Evolutionary conservation across 2,113 vertebrate genomes (phyloP).

Genomic region (Colaptes auratus): DNA sequence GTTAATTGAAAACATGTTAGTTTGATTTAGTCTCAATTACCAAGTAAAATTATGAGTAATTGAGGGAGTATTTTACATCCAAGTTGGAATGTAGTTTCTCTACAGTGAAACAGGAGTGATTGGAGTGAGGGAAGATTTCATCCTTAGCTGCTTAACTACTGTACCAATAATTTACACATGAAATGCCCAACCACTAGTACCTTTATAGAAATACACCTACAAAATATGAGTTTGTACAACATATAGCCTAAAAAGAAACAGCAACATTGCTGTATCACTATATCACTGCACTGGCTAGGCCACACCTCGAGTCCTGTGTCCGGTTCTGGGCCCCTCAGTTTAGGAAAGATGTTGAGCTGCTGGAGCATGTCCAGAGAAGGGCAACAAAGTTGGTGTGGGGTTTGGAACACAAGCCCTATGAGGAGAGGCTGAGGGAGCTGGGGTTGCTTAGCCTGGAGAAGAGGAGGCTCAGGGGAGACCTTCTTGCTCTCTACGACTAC

Average conservation of each 20-base stretch:
- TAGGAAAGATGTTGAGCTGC: too few species aligned
- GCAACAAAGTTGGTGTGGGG: too few species aligned
- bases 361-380: too few species aligned
- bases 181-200: background rate
- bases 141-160: background rate
- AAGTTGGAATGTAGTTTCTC: background rate
- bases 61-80: background rate
- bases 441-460: too few species aligned
- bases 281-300: too few species aligned
- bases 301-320: too few species aligned
- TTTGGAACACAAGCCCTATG: too few species aligned
- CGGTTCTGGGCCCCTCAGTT: too few species aligned
- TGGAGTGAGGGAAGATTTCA: background rate
- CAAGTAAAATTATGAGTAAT: conserved; percentile 36
- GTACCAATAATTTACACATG: background rate
- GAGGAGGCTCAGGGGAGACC: too few species aligned
- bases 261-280: background rate
- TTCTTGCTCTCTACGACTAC: too few species aligned
- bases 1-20: conserved; percentile 14
- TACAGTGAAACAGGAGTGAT: background rate
- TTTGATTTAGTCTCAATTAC: background rate
- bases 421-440: too few species aligned
- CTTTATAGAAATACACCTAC: background rate
- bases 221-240: background rate
- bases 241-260: background rate